phyloP scores from a whole-genome alignment of 2,797 vertebrate species.

The Spinus pinus region DNA sequence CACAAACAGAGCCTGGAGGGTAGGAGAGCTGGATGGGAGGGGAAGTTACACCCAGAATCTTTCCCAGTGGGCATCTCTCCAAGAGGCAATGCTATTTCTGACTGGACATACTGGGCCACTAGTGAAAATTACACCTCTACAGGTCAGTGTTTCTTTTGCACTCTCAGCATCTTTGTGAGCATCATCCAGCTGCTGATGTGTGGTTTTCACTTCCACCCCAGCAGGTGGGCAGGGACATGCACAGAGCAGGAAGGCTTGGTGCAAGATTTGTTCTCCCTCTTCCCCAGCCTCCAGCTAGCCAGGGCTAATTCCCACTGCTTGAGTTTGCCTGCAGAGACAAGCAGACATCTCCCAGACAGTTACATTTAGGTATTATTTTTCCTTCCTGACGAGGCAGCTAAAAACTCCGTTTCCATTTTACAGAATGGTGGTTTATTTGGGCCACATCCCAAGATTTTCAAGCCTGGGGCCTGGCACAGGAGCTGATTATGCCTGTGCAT shows the following conservation, averaged over 20 bases:
- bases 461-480: background rate
- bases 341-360: background rate
- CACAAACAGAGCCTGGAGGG: background rate
- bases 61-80: background rate
- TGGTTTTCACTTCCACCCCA: background rate
- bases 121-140: background rate
- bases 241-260: fast-evolving
- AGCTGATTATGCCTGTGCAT: background rate
- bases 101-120: too few relatives aligned
- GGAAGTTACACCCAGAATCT: background rate
- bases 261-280: background rate
- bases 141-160: background rate
- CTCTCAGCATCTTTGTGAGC: background rate
- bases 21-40: background rate
- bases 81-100: background rate
- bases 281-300: background rate
- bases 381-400: background rate
- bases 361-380: background rate
- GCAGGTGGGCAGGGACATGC: background rate
- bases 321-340: background rate
- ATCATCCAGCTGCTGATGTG: background rate
- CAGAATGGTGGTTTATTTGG: background rate
- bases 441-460: background rate
- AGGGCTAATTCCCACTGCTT: background rate
- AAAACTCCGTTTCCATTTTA: background rate